Conservation (phyloP, 2,797 vertebrate species). For the Rhynchonycteris naso region DNA sequence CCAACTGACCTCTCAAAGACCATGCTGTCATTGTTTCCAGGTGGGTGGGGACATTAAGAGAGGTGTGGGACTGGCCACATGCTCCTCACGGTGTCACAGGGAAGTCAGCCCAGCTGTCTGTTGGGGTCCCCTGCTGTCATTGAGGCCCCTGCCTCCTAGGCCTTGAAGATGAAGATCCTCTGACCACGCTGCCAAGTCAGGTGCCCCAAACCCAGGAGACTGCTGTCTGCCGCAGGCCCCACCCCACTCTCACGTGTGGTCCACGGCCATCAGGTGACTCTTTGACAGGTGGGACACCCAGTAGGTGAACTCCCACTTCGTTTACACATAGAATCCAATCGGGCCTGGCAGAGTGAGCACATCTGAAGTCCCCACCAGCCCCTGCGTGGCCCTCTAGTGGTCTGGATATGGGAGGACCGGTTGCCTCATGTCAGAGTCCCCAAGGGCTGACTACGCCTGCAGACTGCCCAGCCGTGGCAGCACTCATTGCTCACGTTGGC, state of each 20-base stretch:
- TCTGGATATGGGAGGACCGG: constrained; percentile 94
- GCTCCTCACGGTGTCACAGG: not conserved
- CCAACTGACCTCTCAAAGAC: not conserved
- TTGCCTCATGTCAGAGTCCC: constrained; percentile 94
- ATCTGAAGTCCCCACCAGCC: constrained; percentile 92
- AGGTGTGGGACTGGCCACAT: not conserved
- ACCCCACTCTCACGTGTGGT: constrained; percentile 94
- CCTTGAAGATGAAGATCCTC: constrained; percentile 95
- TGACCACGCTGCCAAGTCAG: constrained; percentile 96
- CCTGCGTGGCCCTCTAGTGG: constrained; percentile 91
- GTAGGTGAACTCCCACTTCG: constrained; percentile 96
- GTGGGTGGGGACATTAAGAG: accelerated
- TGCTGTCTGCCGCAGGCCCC: constrained; percentile 93
- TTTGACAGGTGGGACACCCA: constrained; percentile 93
- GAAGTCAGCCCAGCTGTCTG: no score
- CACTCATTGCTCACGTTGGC: constrained; percentile 86
- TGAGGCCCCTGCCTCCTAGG: constrained; percentile 82
- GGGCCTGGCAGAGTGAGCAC: constrained; percentile 92
- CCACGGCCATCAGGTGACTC: constrained; percentile 94
- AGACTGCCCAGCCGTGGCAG: constrained; percentile 92
- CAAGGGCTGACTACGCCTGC: constrained; percentile 94
- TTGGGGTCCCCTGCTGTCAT: not conserved
- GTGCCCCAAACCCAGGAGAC: constrained; percentile 93
- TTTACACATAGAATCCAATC: constrained; percentile 94
- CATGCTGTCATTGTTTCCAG: accelerated